Evolutionary conservation across 1,140 invertebrate genomes (phyloP).

Genomic region (Drosophila santomea): DNA sequence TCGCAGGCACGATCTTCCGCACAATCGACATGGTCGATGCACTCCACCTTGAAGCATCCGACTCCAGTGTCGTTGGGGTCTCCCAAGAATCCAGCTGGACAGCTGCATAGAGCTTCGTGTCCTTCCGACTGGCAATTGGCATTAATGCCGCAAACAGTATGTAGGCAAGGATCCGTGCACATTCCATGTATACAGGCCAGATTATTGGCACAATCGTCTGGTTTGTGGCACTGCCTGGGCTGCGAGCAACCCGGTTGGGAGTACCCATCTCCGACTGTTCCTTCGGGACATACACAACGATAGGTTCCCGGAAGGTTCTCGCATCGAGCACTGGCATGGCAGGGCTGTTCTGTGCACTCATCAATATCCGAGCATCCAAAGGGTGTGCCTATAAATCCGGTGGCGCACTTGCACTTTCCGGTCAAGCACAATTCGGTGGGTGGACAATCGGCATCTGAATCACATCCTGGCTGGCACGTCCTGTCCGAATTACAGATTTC

Average conservation of each 20-base stretch:
- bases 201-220: constrained; percentile 89
- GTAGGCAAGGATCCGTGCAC: constrained; percentile 91
- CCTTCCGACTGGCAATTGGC: constrained; percentile 90
- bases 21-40: constrained; percentile 91
- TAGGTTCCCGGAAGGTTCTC: constrained; percentile 92
- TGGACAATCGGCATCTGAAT: constrained; percentile 92
- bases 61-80: constrained; percentile 90
- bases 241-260: constrained; percentile 89
- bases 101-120: constrained; percentile 89
- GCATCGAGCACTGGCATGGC: constrained; percentile 92
- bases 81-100: constrained; percentile 91
- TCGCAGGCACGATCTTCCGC: constrained; percentile 91
- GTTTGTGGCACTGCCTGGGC: constrained; percentile 89
- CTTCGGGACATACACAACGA: constrained; percentile 91
- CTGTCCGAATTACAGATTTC: constrained; percentile 93
- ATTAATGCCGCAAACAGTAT: constrained; percentile 89
- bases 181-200: constrained; percentile 90
- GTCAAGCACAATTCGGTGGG: constrained; percentile 91
- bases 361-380: constrained; percentile 91
- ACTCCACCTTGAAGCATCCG: constrained; percentile 94
- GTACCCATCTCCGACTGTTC: constrained; percentile 92
- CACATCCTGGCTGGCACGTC: constrained; percentile 92
- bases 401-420: constrained; percentile 91
- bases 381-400: constrained; percentile 89
- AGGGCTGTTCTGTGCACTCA: constrained; percentile 92